phyloP scores from a whole-genome alignment of 2,888 invertebrate genomes.

The Drosophila meridionalis region DNA sequence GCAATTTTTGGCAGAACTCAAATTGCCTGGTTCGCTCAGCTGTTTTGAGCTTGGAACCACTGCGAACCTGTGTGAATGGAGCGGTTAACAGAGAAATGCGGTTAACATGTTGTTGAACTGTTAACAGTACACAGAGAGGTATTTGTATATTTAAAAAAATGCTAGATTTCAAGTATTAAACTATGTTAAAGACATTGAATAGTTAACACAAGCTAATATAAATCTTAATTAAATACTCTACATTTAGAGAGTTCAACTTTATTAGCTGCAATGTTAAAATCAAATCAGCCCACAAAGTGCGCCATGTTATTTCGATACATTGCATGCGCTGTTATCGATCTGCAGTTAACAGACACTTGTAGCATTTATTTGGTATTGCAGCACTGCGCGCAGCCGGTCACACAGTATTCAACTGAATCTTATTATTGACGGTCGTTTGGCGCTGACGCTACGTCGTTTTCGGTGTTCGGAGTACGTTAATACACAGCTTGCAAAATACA shows the following conservation, averaged over 20 bases:
- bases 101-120: background rate
- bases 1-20: background rate
- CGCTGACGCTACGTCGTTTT: conserved; percentile 44
- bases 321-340: conserved; percentile 30
- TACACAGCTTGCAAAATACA: conserved; percentile 12
- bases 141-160: background rate
- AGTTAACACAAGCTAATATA: no score
- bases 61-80: background rate
- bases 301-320: conserved; percentile 16
- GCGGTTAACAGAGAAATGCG: background rate
- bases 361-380: background rate
- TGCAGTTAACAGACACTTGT: background rate
- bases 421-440: conserved; percentile 48
- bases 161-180: background rate
- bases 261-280: background rate
- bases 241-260: fast-evolving
- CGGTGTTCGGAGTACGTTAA: conserved; percentile 24
- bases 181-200: background rate
- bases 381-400: conserved; percentile 26
- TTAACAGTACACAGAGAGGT: background rate
- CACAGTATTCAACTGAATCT: conserved; percentile 39
- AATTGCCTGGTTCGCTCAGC: conserved; percentile 18
- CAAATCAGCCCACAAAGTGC: background rate
- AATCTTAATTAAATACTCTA: background rate
- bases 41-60: conserved; percentile 23